Percentiles rank a stretch among this genome's conserved stretches.
These are phyloP conservation scores for Sitodiplosis mosellana DNA, from an alignment of 1,140 invertebrate genomes.

Conservation along the genomic window DNA sequence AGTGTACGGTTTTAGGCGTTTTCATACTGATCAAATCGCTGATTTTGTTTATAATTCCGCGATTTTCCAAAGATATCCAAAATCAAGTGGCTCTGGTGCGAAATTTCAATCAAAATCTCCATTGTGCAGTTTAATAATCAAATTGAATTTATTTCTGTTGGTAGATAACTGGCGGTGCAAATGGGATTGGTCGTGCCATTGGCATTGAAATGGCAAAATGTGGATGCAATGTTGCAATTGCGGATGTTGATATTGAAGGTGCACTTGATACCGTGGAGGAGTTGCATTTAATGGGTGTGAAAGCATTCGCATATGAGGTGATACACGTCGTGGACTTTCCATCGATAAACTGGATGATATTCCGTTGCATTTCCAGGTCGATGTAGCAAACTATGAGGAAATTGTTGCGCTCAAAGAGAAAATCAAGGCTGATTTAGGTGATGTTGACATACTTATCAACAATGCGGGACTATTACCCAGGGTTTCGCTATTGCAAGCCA, in stretches of 20 bases:
- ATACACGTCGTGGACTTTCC: not conserved
- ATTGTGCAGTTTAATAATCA: not conserved
- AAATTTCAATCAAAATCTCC: too few species aligned
- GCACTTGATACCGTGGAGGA: constrained; percentile 20
- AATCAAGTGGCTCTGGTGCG: too few species aligned
- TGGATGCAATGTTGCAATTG: constrained; percentile 22
- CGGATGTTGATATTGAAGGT: constrained; percentile 22
- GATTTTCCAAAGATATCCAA: too few species aligned
- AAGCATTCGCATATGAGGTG: constrained; percentile 22
- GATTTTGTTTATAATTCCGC: too few species aligned
- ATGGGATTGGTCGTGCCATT: constrained; percentile 22
- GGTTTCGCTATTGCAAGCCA: not conserved
- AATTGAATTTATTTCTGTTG: not conserved
- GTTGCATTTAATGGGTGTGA: constrained; percentile 14
- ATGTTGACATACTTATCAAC: constrained; percentile 21
- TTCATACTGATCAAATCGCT: too few species aligned
- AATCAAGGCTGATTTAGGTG: constrained; percentile 21
- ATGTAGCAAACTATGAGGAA: constrained; percentile 20
- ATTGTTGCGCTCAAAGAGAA: constrained; percentile 19
- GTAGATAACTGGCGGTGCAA: constrained; percentile 22
- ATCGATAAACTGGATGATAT: too few species aligned
- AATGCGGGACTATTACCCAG: constrained; percentile 19
- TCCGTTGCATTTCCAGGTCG: constrained; percentile 11
- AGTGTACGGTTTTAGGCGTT: too few species aligned
- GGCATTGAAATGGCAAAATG: constrained; percentile 16